These are phyloP conservation scores for Sclerurus mexicanus DNA, from an alignment of 2,113 vertebrate genomes.

Conservation along the genomic window DNA sequence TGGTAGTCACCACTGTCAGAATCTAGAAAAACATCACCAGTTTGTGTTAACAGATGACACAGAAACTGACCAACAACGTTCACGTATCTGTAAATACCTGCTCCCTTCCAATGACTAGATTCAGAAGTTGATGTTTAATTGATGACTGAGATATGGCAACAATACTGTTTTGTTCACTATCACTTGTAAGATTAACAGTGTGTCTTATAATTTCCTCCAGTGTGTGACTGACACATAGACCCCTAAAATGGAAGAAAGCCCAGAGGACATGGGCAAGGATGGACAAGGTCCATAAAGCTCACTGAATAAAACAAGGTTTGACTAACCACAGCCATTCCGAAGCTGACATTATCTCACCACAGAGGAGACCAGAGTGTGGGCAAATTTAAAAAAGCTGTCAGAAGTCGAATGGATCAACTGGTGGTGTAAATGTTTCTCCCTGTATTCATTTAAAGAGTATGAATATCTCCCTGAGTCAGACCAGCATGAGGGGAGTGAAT, in stretches of 20 bases:
- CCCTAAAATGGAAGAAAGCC: neutral
- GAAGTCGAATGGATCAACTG: neutral
- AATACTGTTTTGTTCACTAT: neutral
- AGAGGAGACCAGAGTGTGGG: neutral
- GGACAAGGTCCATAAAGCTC: rapidly evolving
- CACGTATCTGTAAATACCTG: neutral
- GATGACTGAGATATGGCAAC: neutral
- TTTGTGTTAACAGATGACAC: neutral
- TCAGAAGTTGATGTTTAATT: neutral
- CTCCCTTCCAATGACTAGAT: neutral
- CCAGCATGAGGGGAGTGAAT: neutral
- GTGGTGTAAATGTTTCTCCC: neutral
- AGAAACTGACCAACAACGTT: neutral
- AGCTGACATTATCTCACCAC: neutral
- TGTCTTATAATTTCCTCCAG: neutral
- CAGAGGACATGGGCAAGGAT: neutral
- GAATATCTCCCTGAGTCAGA: neutral
- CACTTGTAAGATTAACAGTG: neutral
- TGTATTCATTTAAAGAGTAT: neutral
- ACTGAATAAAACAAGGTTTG: neutral
- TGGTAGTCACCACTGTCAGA: neutral
- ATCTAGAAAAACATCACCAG: neutral
- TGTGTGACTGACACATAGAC: neutral
- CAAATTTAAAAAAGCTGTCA: neutral
- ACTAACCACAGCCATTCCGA: neutral